Evolutionary conservation across 2,797 vertebrate species (phyloP), one percentile per base, ranked within the genome.

Genomic region (Siniperca undulata): DNA sequence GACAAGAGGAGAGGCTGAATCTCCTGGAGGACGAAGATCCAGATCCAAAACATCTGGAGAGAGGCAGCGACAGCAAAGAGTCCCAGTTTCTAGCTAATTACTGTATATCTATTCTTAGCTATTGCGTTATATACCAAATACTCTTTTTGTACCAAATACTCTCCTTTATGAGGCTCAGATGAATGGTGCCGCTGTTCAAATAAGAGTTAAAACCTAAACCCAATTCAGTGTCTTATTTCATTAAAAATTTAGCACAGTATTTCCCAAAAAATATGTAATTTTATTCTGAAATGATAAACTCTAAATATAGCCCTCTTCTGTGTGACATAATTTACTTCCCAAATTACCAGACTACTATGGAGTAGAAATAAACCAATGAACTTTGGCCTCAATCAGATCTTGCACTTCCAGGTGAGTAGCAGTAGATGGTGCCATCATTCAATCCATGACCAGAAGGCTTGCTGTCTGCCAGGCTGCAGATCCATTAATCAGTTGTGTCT

Each of bases 361-460:
- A 22, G 2, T 1, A 9, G 10, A 71, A 60, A 46, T 30, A 34
- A 46, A 53, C 2, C 2, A 6, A 36, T 67, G 14, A 46, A 3
- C 12, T 59, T 19, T 16, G 5, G 9, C 13, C 36, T 30, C 2
- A 7, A 2, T 30, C 24, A 24, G 6, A 7, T 3, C 0, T 2
- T 81, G 83, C 52, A 81, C 64, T 81, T 82, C 16, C 24, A 22
- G 0, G 0, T 22, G 1, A 36, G 0, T 0, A 60, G 13, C 87
- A 81, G 75, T n/a, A 89, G 93, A 82, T 89, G 90, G 90, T 66
- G 79, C 81, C 74, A 82, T 27, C 12, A 30, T 77, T 53, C 67
- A 83, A 52, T 40, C 46, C 27, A 78, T 52, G 3, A 53, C 19
- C 36, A 74, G 40, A 17, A 11, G 24, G 1, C 27, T 22, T 10